These are phyloP conservation scores for Sanderia malayensis DNA, from an alignment of 30 jellyfish, hydroid and myxozoan genomes.

Conservation along the genomic window DNA sequence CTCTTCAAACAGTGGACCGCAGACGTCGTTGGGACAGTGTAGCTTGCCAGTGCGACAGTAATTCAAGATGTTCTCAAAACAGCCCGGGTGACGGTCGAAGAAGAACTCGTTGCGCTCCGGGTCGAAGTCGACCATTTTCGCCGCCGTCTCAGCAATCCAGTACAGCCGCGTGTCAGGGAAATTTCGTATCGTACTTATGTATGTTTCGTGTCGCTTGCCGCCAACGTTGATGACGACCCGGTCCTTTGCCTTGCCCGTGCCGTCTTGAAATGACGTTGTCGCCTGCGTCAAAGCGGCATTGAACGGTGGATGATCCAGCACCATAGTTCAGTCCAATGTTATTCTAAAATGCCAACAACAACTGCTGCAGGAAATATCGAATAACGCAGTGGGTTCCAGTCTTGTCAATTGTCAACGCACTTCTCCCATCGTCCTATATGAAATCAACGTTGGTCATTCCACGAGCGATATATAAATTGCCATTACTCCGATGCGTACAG, in stretches of 20 bases:
- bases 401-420: not conserved
- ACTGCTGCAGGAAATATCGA: too few species aligned
- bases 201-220: constrained; percentile 91
- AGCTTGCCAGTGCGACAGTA: constrained; percentile 95
- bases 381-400: too few species aligned
- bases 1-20: constrained; percentile 96
- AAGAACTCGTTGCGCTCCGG: constrained; percentile 94
- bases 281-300: constrained; percentile 57
- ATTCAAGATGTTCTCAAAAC: constrained; percentile 89
- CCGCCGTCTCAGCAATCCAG: constrained; percentile 99
- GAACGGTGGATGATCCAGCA: constrained; percentile 49
- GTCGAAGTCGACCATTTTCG: constrained; percentile 91
- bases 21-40: constrained; percentile 98
- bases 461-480: not conserved
- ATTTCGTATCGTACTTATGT: constrained; percentile 86
- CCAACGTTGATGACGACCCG: constrained; percentile 97
- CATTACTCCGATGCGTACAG: not conserved
- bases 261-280: constrained; percentile 67
- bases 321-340: constrained; percentile 25
- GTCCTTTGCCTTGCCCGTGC: constrained; percentile 71
- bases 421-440: not conserved
- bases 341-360: not conserved
- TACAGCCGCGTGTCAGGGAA: constrained; percentile 92
- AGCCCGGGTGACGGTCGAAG: constrained; percentile 97
- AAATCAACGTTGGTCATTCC: not conserved